Evolutionary conservation across 2,888 invertebrate species (phyloP).

Genomic region (Micropterix aruncella): DNA sequence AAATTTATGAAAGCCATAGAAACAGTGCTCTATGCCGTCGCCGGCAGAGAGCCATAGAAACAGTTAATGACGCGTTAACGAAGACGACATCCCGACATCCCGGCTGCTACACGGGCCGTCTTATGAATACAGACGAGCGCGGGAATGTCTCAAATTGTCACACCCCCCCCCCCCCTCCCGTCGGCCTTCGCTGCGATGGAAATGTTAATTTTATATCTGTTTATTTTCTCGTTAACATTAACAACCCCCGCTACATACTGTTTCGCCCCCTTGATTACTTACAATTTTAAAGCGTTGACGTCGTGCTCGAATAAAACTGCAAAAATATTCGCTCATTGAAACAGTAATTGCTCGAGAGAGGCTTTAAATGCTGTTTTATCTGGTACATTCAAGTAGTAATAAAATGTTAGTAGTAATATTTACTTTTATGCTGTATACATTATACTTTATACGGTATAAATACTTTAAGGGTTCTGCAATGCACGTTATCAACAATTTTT

Average conservation of each 20-base stretch:
- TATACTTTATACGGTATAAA: no score
- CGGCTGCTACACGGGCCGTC: neutral
- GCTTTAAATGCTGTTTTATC: no score
- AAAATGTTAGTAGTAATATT: no score
- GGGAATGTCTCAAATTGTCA: neutral
- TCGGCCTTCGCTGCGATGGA: neutral
- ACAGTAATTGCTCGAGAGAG: no score
- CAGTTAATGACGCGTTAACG: neutral
- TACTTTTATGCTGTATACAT: no score
- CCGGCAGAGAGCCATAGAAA: no score
- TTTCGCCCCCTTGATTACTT: neutral
- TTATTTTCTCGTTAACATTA: neutral
- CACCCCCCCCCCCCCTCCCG: neutral
- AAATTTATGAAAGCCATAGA: no score
- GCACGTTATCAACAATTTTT: no score
- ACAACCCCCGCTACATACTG: neutral
- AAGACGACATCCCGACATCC: neutral
- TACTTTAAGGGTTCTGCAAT: no score
- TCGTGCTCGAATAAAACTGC: neutral
- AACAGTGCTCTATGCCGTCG: no score
- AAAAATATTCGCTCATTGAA: no score
- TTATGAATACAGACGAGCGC: neutral
- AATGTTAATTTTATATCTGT: neutral
- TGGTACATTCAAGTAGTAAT: no score
- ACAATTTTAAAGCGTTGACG: neutral